phyloP scores from a whole-genome alignment of 1,140 invertebrate genomes.

The Prorops nasuta region DNA sequence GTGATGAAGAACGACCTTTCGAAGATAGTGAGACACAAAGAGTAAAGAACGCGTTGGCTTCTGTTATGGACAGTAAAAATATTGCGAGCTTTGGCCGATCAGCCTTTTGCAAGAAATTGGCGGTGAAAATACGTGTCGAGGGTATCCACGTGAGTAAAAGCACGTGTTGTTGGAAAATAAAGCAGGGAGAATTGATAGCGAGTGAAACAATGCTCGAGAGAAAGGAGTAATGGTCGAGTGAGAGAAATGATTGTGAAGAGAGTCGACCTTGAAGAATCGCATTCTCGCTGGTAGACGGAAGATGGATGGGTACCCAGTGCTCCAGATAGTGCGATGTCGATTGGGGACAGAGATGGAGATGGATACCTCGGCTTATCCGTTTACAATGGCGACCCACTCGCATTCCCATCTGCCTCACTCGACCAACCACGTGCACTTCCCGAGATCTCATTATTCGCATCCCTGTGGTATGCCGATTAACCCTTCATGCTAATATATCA shows the following conservation, averaged over 20 bases:
- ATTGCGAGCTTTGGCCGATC: no score
- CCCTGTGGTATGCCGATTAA: conserved; percentile 43
- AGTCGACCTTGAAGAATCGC: conserved; percentile 9
- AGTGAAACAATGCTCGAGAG: conserved; percentile 2
- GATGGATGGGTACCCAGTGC: conserved; percentile 53
- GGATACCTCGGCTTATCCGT: conserved; percentile 45
- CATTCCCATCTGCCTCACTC: conserved; percentile 47
- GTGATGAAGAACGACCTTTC: background rate
- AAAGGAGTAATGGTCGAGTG: conserved; percentile 2
- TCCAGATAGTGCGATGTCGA: conserved; percentile 51
- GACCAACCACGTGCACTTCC: conserved; percentile 41
- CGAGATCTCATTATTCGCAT: conserved; percentile 47
- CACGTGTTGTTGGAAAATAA: no score
- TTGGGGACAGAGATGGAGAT: conserved; percentile 44
- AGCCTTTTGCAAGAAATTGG: no score
- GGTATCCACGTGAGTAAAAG: no score
- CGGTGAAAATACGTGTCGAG: no score
- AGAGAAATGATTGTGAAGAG: conserved; percentile 6
- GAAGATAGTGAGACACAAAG: no score
- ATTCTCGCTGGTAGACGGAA: conserved; percentile 15
- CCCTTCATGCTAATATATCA: conserved; percentile 27
- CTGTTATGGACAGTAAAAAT: no score
- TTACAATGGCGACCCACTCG: conserved; percentile 42
- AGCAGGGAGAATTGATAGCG: background rate
- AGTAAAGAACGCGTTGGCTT: no score